Evolutionary conservation across 2,113 vertebrate genomes (phyloP).

Genomic region (Anarrhichthys ocellatus): DNA sequence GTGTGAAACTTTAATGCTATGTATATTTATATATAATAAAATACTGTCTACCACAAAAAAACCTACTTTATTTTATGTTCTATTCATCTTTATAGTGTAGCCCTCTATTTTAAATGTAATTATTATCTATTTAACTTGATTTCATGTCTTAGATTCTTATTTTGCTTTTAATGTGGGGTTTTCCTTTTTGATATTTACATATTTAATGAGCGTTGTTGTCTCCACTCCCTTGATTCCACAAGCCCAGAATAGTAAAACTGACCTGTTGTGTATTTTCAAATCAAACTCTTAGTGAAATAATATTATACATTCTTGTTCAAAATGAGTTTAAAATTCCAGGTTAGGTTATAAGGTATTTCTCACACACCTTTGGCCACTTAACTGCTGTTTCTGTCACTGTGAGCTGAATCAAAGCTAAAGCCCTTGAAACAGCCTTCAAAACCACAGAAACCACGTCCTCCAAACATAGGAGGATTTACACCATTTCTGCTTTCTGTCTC

Average conservation of each 20-base stretch:
- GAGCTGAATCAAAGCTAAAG: slow-evolving; percentile 34
- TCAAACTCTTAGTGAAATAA: not conserved
- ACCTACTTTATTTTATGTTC: not conserved
- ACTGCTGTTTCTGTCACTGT: slow-evolving; percentile 40
- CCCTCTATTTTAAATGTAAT: not conserved
- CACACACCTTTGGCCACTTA: slow-evolving; percentile 25
- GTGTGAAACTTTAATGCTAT: too few relatives aligned
- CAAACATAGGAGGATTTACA: slow-evolving; percentile 50
- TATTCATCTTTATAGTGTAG: not conserved
- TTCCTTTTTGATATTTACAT: not conserved
- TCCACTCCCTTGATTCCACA: not conserved
- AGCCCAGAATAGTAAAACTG: not conserved
- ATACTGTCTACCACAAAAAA: not conserved
- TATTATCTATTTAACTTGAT: not conserved
- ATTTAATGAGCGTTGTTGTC: not conserved
- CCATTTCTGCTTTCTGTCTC: slow-evolving; percentile 53
- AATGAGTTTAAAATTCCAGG: not conserved
- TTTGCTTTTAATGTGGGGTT: too few relatives aligned
- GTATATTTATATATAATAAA: not conserved
- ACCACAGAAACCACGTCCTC: slow-evolving; percentile 61
- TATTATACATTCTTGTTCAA: not conserved
- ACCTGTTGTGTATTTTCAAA: not conserved
- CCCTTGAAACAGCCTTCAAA: slow-evolving; percentile 25
- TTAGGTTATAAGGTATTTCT: slow-evolving; percentile 6
- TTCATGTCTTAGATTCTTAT: not conserved